Base-by-base conservation (phyloP, 2,797 vertebrate species). In the Melanotaenia parkinsoni region DNA sequence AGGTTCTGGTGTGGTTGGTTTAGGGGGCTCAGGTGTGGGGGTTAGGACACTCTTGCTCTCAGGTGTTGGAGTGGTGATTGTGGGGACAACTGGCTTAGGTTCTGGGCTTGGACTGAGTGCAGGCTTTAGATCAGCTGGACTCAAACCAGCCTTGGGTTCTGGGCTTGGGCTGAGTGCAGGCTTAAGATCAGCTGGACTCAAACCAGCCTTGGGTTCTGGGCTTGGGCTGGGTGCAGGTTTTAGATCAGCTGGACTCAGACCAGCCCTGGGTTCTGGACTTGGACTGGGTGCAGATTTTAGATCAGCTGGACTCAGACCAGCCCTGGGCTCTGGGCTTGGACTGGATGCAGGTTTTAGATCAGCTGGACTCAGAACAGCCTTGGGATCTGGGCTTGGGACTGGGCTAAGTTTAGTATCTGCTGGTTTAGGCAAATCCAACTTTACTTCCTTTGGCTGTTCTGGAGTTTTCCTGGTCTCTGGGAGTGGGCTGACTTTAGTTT, bases 401-500 rank as follows among this genome's bases (percentile, higher is more conserved):
- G 91, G 89, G 71, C 90, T 94, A 11, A 86, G 87, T 76, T 92
- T 91, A 57, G 83, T 68, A 53, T 93, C 89, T n/a, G 74, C 75
- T 47, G 88, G 74, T 76, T 90, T 86, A 13, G 88, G 83, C 28
- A 83, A 73, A 14, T 88, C 85, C 57, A 92, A 57, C 72, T 91
- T 93, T 12, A 45, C 58, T 56, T 89, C 89, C 28, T 78, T 54
- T 12, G 87, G 82, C 5, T 68, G 81, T 37, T 90, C 83, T 0
- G 89, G 77, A 58, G 74, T 85, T 70, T 81, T 88, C 70, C 84
- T 90, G 57, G 50, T 74, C 67, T 91, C 84, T 0, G 79, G 82
- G n/a, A 70, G 22, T 10, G 89, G 84, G 65, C 65, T 83, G 50
- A 75, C 18, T 84, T 92, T 87, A 30, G 76, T 63, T 82, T 89